Percentiles rank a stretch among this genome's conserved stretches.
These are phyloP conservation scores for Lasioglossum albipes DNA, from an alignment of 1,140 invertebrate genomes.

Conservation along the genomic window DNA sequence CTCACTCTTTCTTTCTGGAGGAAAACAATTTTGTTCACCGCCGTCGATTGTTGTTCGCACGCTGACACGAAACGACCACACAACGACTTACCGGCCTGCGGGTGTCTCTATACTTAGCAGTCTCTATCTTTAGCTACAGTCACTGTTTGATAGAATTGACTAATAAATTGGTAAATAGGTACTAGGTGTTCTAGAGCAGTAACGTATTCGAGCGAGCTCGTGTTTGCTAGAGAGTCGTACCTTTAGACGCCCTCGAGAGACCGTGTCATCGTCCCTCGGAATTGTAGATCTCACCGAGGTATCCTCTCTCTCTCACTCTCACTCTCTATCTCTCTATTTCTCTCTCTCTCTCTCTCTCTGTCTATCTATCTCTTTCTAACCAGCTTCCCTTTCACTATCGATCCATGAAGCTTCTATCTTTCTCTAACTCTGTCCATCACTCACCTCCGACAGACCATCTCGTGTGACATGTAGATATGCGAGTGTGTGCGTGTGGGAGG, in stretches of 20 bases:
- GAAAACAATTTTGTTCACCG: neutral
- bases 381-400: too few species aligned
- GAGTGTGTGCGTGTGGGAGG: too few species aligned
- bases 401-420: too few species aligned
- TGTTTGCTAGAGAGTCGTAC: constrained; percentile 51
- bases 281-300: constrained; percentile 23
- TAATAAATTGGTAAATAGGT: constrained; percentile 73
- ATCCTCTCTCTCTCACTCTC: constrained; percentile 18
- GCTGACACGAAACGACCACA: constrained; percentile 27
- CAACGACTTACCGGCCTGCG: constrained; percentile 59
- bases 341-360: neutral
- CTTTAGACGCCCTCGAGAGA: constrained; percentile 52
- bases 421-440: too few species aligned
- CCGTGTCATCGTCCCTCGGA: constrained; percentile 37
- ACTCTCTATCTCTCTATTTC: neutral
- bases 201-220: constrained; percentile 51
- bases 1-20: neutral
- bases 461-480: too few species aligned
- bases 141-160: constrained; percentile 75
- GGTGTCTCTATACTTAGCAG: constrained; percentile 72
- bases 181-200: constrained; percentile 69
- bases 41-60: neutral
- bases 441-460: neutral
- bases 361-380: too few species aligned
- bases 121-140: constrained; percentile 72